Conservation (phyloP, 2,113 vertebrate genomes). For the Eidolon helvum region DNA sequence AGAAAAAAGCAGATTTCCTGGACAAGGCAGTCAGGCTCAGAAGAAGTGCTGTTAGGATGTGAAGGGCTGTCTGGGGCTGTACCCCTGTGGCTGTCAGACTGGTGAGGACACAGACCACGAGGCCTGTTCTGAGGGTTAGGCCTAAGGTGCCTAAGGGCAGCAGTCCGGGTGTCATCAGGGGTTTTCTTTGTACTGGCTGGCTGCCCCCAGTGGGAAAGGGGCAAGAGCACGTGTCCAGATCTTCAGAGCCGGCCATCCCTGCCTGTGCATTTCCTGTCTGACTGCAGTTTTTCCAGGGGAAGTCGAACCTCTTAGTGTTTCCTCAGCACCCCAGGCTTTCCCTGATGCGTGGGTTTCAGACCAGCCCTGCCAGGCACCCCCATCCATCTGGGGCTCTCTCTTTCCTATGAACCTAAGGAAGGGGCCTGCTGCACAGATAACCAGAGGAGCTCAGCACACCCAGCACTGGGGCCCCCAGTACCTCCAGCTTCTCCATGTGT, state of each 20-base stretch:
- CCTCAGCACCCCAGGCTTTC: conserved; percentile 2
- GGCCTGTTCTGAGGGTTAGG: not conserved
- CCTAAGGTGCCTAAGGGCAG: not conserved
- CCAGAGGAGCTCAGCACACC: not conserved
- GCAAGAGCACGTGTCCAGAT: not conserved
- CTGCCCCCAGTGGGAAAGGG: not conserved
- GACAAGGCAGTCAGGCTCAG: not conserved
- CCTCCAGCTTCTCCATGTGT: not conserved
- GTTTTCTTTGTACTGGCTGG: conserved; percentile 28
- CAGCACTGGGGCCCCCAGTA: not conserved
- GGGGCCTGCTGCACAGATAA: not conserved
- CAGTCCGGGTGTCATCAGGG: not conserved
- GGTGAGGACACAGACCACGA: not conserved
- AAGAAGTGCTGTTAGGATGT: not conserved
- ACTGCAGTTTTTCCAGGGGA: conserved; percentile 70
- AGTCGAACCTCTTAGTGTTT: conserved; percentile 60
- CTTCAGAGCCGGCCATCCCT: conserved; percentile 37
- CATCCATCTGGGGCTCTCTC: not conserved
- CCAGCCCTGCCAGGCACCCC: not conserved
- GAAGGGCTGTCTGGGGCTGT: not conserved
- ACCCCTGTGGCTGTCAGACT: not conserved
- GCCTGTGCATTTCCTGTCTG: conserved; percentile 66
- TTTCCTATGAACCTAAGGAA: conserved; percentile 43
- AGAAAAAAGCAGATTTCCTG: not conserved
- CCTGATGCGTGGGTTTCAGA: not conserved